phyloP scores from a whole-genome alignment of 2,888 invertebrate genomes.

The Syrphus vitripennis region DNA sequence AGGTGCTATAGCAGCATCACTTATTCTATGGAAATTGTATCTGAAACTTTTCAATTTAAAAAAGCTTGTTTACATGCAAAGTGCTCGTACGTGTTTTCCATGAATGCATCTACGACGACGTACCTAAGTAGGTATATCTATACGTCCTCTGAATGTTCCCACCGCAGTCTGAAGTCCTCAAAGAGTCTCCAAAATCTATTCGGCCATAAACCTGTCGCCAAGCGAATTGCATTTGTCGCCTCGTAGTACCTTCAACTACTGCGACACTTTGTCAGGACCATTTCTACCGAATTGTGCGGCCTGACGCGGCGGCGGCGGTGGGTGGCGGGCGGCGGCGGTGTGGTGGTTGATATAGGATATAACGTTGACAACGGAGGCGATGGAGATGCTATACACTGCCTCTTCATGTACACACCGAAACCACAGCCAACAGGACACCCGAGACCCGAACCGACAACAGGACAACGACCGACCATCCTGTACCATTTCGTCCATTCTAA shows the following conservation, averaged over 20 bases:
- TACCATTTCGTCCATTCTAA: neutral
- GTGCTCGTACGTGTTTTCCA: conserved; percentile 45
- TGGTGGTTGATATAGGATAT: neutral
- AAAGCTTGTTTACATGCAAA: conserved; percentile 71
- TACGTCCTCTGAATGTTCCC: neutral
- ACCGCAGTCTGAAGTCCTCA: conserved; percentile 2
- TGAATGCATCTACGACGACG: neutral
- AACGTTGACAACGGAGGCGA: neutral
- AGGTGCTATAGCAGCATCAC: conserved; percentile 47
- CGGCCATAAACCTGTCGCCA: conserved; percentile 71
- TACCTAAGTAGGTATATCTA: neutral
- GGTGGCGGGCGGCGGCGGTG: too few relatives aligned
- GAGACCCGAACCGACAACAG: neutral
- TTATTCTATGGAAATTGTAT: conserved; percentile 62
- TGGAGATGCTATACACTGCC: neutral
- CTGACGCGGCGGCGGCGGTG: too few relatives aligned
- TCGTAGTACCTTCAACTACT: conserved; percentile 43
- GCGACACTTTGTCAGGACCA: conserved; percentile 67
- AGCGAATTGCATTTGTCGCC: conserved; percentile 69
- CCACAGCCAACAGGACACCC: conserved; percentile 22
- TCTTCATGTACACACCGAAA: neutral
- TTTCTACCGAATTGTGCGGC: conserved; percentile 51
- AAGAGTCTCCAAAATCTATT: conserved; percentile 60
- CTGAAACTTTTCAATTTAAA: conserved; percentile 68
- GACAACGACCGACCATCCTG: conserved; percentile 41